phyloP scores from a whole-genome alignment of 2,113 vertebrate genomes.

The Nestor notabilis region DNA sequence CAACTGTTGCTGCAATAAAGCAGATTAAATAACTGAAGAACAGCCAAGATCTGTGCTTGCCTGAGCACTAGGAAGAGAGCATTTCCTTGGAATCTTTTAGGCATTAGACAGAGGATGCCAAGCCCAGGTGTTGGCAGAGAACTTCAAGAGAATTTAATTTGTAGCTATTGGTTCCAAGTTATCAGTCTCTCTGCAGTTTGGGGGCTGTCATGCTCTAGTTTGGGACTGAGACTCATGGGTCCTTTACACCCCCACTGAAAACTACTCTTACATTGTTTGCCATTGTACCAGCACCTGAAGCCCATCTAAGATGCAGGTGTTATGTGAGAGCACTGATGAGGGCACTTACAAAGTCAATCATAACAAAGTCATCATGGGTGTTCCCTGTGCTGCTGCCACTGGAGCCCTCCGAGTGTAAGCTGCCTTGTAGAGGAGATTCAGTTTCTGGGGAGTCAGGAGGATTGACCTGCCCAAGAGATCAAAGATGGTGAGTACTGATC shows the following conservation, averaged over 20 bases:
- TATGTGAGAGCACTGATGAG: neutral
- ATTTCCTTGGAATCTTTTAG: neutral
- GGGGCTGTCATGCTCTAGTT: neutral
- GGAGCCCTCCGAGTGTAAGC: constrained; percentile 90
- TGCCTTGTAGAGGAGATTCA: constrained; percentile 89
- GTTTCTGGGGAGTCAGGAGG: constrained; percentile 88
- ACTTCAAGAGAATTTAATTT: neutral
- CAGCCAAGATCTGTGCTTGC: neutral
- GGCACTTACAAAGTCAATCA: constrained; percentile 94
- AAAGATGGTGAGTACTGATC: neutral
- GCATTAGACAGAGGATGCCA: neutral
- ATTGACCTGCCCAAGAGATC: constrained; percentile 82
- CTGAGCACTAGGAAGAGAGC: neutral
- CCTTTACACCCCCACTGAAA: neutral
- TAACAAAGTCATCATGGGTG: constrained; percentile 94
- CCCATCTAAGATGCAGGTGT: neutral
- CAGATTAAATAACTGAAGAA: neutral
- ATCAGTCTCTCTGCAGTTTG: neutral
- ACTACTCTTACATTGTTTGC: neutral
- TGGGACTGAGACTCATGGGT: neutral
- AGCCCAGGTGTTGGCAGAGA: neutral
- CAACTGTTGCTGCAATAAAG: neutral
- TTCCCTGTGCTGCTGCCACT: constrained; percentile 84
- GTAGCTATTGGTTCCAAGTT: neutral
- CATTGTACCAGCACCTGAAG: neutral